Evolutionary conservation across 2,113 vertebrate genomes (phyloP), one percentile per base, ranked within the genome.

Genomic region (Hippocampus abdominalis): DNA sequence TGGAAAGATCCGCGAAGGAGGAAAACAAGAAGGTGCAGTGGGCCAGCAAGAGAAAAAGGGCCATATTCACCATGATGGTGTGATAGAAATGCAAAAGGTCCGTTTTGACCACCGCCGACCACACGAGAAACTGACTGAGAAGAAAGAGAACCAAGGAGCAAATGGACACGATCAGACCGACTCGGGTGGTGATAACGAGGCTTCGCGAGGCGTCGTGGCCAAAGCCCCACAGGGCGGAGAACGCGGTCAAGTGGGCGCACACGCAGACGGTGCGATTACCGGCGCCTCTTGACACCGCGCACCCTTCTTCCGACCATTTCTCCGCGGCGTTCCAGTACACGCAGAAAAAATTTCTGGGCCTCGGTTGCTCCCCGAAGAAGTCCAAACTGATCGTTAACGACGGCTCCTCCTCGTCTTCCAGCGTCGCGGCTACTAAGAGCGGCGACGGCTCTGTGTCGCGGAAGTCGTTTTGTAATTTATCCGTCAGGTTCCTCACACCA

Each of bases 21-120:
- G 87, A 85, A 11, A 91, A 91, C 40, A 97, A 76, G 75, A 98
- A 97, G 84, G 92, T 90, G 69, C 81, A 2, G 16, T 97, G 68
- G 0, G 91, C 95, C 0, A 96, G 78, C 51, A 98, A 85, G 3
- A 96, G 93, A 16, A 94, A 95, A 0, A 83, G 3, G 0, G 94
- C 86, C 15, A 98, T 98, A 90, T 99, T 99, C 71, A 96, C 86
- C 0, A 98, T 89, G 8, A 94, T 93, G 4, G 92, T 89, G 68
- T 99, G 97, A 18, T 97, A 95, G 89, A 96, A 95, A 56, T 94
- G 94, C 1, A 97, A 95, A 44, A 96, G 94, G 56, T 93, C 94
- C 51, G 90, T 93, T 89, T 95, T 97, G 23, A 94, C 94, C 60
- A 99, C 94, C 0, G 90, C 87, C 2, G 94, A 94, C 97, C 97